These are phyloP conservation scores for Nannoperca obscura DNA, from an alignment of 2,797 vertebrate genomes.

Conservation along the genomic window DNA sequence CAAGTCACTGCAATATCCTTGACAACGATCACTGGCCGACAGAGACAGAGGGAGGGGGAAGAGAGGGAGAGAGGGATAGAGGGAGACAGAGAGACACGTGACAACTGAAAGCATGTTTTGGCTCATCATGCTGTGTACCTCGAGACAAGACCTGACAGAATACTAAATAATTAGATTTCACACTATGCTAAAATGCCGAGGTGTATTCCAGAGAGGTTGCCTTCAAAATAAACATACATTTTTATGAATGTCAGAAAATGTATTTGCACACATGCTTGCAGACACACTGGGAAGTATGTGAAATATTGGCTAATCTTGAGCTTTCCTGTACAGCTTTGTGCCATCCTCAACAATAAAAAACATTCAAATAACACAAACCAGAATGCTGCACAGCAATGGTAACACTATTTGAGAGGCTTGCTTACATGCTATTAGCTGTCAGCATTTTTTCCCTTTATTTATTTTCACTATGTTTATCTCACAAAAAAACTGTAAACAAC, in stretches of 20 bases:
- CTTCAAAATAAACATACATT: slow-evolving; percentile 52
- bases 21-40: slow-evolving; percentile 58
- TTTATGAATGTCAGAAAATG: slow-evolving; percentile 62
- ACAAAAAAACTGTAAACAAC: not conserved
- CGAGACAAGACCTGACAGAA: slow-evolving; percentile 66
- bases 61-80: not conserved
- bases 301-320: slow-evolving; percentile 18
- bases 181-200: slow-evolving; percentile 53
- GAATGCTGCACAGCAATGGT: slow-evolving; percentile 2
- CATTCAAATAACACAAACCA: slow-evolving; percentile 16
- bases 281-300: slow-evolving; percentile 25
- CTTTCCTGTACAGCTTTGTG: slow-evolving; percentile 9
- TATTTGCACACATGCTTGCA: slow-evolving; percentile 58
- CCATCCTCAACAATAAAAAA: slow-evolving; percentile 24
- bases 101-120: slow-evolving; percentile 54
- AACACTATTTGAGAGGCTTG: slow-evolving; percentile 23
- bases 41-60: slow-evolving; percentile 17
- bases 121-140: slow-evolving; percentile 54
- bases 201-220: slow-evolving; percentile 45
- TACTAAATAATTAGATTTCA: slow-evolving; percentile 73
- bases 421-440: slow-evolving; percentile 36
- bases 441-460: slow-evolving; percentile 27
- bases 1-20: slow-evolving; percentile 66
- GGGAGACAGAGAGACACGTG: slow-evolving; percentile 23
- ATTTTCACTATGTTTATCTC: slow-evolving; percentile 36